Evolutionary conservation across 2,888 invertebrate genomes (phyloP).

Genomic region (Tipula lateralis): DNA sequence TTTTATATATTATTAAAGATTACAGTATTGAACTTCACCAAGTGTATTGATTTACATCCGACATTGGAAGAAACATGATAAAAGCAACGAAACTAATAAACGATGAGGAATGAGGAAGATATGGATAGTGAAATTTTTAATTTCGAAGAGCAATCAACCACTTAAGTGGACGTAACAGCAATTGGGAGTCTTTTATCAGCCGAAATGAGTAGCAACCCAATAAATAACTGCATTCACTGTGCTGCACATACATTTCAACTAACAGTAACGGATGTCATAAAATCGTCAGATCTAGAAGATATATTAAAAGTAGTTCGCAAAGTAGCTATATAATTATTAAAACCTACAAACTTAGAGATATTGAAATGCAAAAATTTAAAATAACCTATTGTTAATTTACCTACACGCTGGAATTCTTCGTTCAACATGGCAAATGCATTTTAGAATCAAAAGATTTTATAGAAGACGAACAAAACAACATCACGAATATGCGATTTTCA

Average conservation of each 20-base stretch:
- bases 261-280: background rate
- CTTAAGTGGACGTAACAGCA: background rate
- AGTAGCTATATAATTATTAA: background rate
- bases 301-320: background rate
- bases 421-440: background rate
- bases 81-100: background rate
- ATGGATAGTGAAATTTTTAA: background rate
- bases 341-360: background rate
- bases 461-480: background rate
- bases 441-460: background rate
- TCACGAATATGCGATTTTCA: background rate
- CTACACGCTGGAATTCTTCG: background rate
- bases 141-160: background rate
- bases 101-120: background rate
- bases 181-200: background rate
- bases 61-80: background rate
- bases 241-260: background rate
- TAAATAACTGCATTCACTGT: background rate
- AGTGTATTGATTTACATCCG: background rate
- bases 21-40: background rate
- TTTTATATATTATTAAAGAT: background rate
- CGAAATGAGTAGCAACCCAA: background rate
- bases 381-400: background rate
- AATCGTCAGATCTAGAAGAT: background rate
- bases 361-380: background rate